Base-by-base conservation (phyloP, 2,888 invertebrate genomes). In the Spodoptera littoralis region DNA sequence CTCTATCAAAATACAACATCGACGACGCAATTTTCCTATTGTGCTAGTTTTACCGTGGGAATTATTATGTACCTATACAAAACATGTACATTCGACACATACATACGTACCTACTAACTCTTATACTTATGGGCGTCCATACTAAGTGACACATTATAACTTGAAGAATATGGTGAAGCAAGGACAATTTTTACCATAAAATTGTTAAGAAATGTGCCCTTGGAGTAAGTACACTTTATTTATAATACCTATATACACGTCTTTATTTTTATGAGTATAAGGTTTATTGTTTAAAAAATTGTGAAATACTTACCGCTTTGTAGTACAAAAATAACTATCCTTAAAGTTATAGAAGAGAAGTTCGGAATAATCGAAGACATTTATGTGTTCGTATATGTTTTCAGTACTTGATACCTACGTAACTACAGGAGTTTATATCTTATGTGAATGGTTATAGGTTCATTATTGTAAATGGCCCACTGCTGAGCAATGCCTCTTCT, bases 11-110 rank as follows among this genome's bases (percentile, higher is more conserved):
- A 66, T 54, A 51, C 41, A 43, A 64, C 63, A 67, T 72, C 68
- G 65, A 54, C 82, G 82, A 87, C 86, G 86, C 86, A 88, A 88
- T 91, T 90, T 91, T 89, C 89, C 89, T 84, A 88, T 88, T 90
- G 90, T 90, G 81, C 82, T 73, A 85, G 81, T 81, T 84, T 72
- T 74, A 77, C 83, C 90, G 91, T 92, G 91, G 83, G 91, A 92
- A 91, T 77, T 56, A 60, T 63, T 54, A 51, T 73, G 69, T 78
- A 77, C 73, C 57, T 62, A 66, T 65, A 63, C 60, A 72, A 57
- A 68, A 36, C 36, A 36, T 36, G 64, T 63, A 69, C 73, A 58
- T 70, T 68, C 78, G 73, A 79, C 44, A 55, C 42, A 50, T 48
- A 76, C 56, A 73, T n/a, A 48, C 36, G 8, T 36, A 36, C 8